Percentiles rank a stretch among this genome's conserved stretches.
These are phyloP conservation scores for Nebria brevicollis DNA, from an alignment of 2,888 invertebrate species.

Conservation along the genomic window DNA sequence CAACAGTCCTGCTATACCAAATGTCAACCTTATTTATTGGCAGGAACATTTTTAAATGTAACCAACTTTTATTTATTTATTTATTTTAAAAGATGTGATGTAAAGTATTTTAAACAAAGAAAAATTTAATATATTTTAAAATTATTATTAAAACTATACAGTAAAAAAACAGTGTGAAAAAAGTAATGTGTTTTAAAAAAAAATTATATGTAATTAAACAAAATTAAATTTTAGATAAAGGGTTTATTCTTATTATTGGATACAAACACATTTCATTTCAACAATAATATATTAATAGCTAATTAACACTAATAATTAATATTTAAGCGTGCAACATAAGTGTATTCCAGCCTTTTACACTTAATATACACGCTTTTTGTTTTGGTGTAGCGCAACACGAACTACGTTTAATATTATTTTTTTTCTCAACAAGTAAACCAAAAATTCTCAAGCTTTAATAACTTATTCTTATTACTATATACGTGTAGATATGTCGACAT, in stretches of 20 bases:
- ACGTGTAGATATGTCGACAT: conserved; percentile 18
- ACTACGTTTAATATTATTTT: neutral
- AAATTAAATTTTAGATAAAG: conserved; percentile 31
- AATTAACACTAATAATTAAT: neutral
- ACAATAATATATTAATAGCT: conserved; percentile 6
- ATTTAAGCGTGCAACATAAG: conserved; percentile 16
- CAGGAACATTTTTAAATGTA: conserved; percentile 53
- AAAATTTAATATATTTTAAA: conserved; percentile 6
- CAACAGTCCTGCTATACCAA: conserved; percentile 68
- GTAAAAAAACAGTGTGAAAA: neutral
- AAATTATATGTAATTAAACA: conserved; percentile 16
- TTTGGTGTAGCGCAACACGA: neutral
- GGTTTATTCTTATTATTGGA: conserved; percentile 19
- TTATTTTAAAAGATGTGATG: neutral
- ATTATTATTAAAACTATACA: neutral
- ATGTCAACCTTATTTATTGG: conserved; percentile 73
- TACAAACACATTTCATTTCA: conserved; percentile 27
- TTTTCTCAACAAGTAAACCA: neutral
- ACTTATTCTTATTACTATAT: conserved; percentile 9
- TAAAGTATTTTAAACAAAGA: conserved; percentile 1
- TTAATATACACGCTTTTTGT: conserved; percentile 17
- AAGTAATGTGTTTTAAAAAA: neutral
- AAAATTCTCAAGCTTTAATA: neutral
- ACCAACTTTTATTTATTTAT: neutral
- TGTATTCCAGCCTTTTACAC: conserved; percentile 39